phyloP scores from a whole-genome alignment of 2,113 vertebrate genomes.

The Synodontis membranacea region DNA sequence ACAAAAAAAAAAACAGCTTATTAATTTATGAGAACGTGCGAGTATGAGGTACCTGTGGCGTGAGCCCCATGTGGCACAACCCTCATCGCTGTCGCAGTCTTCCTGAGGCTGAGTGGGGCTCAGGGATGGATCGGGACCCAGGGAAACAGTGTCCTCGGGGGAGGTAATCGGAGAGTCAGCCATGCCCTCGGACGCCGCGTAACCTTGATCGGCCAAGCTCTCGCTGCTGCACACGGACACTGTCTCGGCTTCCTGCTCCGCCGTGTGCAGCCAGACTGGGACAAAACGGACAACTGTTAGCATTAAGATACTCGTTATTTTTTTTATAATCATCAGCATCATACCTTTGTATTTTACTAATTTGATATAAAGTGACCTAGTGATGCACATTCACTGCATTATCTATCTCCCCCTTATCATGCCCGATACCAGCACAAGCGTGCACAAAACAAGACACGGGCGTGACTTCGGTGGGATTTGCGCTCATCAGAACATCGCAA shows the following conservation, averaged over 20 bases:
- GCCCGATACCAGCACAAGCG: too few species aligned
- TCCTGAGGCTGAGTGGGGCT: slow-evolving; percentile 58
- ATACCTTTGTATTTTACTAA: neutral
- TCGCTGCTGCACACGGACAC: slow-evolving; percentile 78
- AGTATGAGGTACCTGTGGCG: slow-evolving; percentile 63
- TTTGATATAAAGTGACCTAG: neutral
- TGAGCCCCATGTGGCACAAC: slow-evolving; percentile 69
- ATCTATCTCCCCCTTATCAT: too few species aligned
- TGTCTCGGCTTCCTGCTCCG: slow-evolving; percentile 76
- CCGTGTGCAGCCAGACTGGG: slow-evolving; percentile 77
- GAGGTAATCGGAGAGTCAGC: slow-evolving; percentile 83
- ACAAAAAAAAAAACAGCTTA: neutral
- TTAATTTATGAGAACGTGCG: neutral
- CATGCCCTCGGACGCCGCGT: slow-evolving; percentile 82
- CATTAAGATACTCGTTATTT: neutral
- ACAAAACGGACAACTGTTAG: slow-evolving; percentile 15
- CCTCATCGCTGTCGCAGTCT: slow-evolving; percentile 65
- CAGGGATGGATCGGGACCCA: slow-evolving; percentile 57
- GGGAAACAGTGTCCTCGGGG: slow-evolving; percentile 71
- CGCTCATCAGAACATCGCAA: neutral
- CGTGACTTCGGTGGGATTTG: neutral
- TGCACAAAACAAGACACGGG: too few species aligned
- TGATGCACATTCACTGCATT: too few species aligned
- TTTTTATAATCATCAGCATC: neutral
- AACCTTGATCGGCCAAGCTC: slow-evolving; percentile 76